Percentiles rank a stretch among this genome's conserved stretches.
Conservation (phyloP, 2,113 vertebrate species). For the Alouatta palliata region DNA sequence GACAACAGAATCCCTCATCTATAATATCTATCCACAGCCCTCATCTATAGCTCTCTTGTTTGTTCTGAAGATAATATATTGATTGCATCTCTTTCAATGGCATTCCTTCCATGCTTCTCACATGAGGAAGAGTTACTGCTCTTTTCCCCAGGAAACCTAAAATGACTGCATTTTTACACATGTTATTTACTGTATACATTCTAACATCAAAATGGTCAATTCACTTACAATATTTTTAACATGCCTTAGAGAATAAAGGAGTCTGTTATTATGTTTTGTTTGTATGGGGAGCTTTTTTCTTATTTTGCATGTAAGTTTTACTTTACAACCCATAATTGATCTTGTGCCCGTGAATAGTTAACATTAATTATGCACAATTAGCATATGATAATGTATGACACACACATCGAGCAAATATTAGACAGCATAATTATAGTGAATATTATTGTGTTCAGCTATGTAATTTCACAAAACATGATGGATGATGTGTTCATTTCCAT, state of each 20-base stretch:
- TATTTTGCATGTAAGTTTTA: slow-evolving; percentile 77
- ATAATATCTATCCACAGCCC: slow-evolving; percentile 59
- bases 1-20: slow-evolving; percentile 80
- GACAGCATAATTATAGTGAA: slow-evolving; percentile 93
- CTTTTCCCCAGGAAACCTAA: slow-evolving; percentile 56
- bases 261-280: slow-evolving; percentile 80
- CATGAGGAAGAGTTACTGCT: slow-evolving; percentile 76
- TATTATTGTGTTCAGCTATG: slow-evolving; percentile 80
- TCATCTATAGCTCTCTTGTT: slow-evolving; percentile 71
- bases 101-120: slow-evolving; percentile 65
- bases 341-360: slow-evolving; percentile 91
- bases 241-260: slow-evolving; percentile 89
- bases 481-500: slow-evolving; percentile 79
- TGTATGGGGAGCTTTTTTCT: slow-evolving; percentile 74
- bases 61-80: slow-evolving; percentile 78
- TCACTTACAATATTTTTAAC: slow-evolving; percentile 92
- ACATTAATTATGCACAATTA: slow-evolving; percentile 98
- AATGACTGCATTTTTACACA: slow-evolving; percentile 69
- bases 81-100: slow-evolving; percentile 61
- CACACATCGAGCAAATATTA: slow-evolving; percentile 92
- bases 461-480: slow-evolving; percentile 83
- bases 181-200: slow-evolving; percentile 77
- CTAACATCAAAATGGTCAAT: slow-evolving; percentile 91
- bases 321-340: slow-evolving; percentile 90
- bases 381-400: slow-evolving; percentile 97